phyloP scores from a whole-genome alignment of 2,888 invertebrate species.

The Nephrocerus scutellatus region DNA sequence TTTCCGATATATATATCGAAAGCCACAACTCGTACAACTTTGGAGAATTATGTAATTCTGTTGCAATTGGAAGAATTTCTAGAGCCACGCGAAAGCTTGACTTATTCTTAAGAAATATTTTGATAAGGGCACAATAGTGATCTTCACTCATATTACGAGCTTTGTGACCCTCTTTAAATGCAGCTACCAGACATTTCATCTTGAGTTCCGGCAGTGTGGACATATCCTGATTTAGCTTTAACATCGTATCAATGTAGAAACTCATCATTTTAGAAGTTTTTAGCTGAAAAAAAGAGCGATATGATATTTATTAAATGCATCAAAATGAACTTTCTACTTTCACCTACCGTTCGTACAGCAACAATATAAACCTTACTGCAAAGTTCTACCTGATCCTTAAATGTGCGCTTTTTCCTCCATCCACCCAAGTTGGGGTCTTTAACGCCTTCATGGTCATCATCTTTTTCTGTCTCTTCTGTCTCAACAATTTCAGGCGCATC shows the following conservation, averaged over 20 bases:
- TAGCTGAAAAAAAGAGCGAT: conserved; percentile 30
- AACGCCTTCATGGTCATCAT: too few species aligned
- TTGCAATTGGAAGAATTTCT: conserved; percentile 44
- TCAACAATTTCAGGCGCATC: too few species aligned
- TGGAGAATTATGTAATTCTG: conserved; percentile 46
- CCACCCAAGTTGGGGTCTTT: too few species aligned
- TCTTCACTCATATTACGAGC: conserved; percentile 49
- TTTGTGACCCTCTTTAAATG: conserved; percentile 50
- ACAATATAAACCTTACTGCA: too few species aligned
- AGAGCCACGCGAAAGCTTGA: too few species aligned
- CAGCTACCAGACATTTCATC: conserved; percentile 49
- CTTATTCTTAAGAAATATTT: too few species aligned
- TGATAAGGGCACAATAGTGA: conserved; percentile 51
- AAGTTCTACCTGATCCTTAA: too few species aligned
- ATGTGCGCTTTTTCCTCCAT: too few species aligned
- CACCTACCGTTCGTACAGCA: too few species aligned
- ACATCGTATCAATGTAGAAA: conserved; percentile 52
- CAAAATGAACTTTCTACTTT: too few species aligned
- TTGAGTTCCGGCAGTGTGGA: conserved; percentile 48
- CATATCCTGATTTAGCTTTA: conserved; percentile 51
- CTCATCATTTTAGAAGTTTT: conserved; percentile 53
- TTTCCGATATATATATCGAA: conserved; percentile 45
- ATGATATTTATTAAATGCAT: too few species aligned
- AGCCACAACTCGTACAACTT: conserved; percentile 52
- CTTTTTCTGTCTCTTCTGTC: too few species aligned